Base-by-base conservation (phyloP, 2,888 invertebrate species). In the Tenthredo amoena region DNA sequence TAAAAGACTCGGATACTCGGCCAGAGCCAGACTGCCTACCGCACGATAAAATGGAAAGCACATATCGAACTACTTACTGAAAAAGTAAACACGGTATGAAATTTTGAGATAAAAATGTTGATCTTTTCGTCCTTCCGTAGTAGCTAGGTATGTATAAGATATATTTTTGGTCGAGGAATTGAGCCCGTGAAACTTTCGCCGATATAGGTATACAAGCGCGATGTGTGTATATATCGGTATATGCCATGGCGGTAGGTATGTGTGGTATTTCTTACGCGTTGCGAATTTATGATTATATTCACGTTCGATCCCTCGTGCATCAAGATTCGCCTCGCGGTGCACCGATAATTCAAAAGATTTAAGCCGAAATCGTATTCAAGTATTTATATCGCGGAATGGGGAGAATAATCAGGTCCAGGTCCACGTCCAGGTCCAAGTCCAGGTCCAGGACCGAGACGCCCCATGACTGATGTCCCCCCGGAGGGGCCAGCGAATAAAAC, bases 291-390 rank as follows among this genome's bases (percentile, higher is more conserved):
- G 43, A 83, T 68, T 68, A 47, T 62, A 83, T 83, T 26, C 68
- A 47, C 83, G 47, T 83, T 71, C 83, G 83, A 68, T 68, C 83
- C 83, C 83, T 47, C 37, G 83, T 83, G 81, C n/a, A 83, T 83
- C 83, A 71, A 83, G 83, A 83, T 83, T 83, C 83, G 83, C 83
- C 83, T 83, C 83, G 83, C 83, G 83, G 83, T 83, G 83, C 47
- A 47, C 43, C 68, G 68, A 71, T 83, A 83, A 83, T 68, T 83
- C 83, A 83, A 68, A 83, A 83, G 83, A 83, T 83, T 83, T 31
- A 50, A 83, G 83, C 43, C 83, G n/a, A 71, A 83, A 68, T 83
- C 68, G 47, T 71, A 83, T 68, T 83, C 83, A 83, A 83, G 83
- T 83, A 83, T 83, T 83, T 83, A 83, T 83, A 83, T 50, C 83